Evolutionary conservation across 2,113 vertebrate species (phyloP), one percentile per base, ranked within the genome.

Genomic region (Toxostoma redivivum): DNA sequence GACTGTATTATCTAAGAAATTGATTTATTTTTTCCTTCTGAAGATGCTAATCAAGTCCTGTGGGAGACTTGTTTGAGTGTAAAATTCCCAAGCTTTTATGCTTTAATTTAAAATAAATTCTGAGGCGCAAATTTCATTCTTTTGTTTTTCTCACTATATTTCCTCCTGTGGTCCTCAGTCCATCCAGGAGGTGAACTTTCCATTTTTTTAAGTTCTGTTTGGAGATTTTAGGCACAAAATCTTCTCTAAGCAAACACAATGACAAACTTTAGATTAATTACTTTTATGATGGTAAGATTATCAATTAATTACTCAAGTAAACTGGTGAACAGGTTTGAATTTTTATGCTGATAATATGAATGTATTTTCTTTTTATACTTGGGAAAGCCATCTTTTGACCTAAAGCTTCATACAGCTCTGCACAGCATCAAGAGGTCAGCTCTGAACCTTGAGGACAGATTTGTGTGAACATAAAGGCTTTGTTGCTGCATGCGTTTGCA

Each of bases 91-190:
- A 65, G 61, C 16, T 79, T 84, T 94, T 84, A 80, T 24, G 17
- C 6, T 92, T 92, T 88, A 93, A 96, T 94, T 94, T 92, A 95
- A 88, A 96, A 84, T 50, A 94, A 96, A 91, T 90, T 86, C 78
- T 35, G 38, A 77, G 64, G 4, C 8, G 1, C 7, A 44, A 85
- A 89, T 87, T 95, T 94, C 23, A 64, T 72, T 57, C 38, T 44
- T 19, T 54, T 72, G 33, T 76, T 89, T 88, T 60, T 33, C 40
- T 48, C 91, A 30, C 18, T 82, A 2, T 72, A 80, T 58, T 81
- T 88, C 15, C 18, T 76, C 15, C 25, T 71, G 14, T 60, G 28
- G 25, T 78, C 21, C 31, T 25, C 30, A 60, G 12, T 53, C 31
- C 38, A 74, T 79, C 81, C 56, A 37, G 53, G 50, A 94, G 31